Conservation (phyloP, 2,797 vertebrate genomes). For the Sebastes trivittatus region DNA sequence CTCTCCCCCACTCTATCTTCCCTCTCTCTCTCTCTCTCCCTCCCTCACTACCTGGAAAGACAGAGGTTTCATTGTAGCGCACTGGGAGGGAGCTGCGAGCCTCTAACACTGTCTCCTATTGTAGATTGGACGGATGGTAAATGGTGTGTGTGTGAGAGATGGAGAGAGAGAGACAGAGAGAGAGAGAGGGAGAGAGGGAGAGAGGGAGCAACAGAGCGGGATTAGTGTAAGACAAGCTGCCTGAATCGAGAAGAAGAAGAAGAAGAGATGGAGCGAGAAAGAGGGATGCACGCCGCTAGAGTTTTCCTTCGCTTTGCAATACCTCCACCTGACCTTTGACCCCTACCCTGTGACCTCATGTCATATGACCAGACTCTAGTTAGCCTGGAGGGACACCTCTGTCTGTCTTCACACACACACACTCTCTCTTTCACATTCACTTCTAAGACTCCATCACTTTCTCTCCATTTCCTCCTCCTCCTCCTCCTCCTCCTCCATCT, state of each 20-base stretch:
- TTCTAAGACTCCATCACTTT: slow-evolving; percentile 17
- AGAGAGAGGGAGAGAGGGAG: neutral
- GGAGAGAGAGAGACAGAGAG: neutral
- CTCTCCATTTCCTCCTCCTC: neutral
- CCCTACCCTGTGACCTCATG: slow-evolving; percentile 68
- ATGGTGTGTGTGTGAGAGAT: neutral
- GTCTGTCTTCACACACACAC: slow-evolving; percentile 2
- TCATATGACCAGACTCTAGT: slow-evolving; percentile 75
- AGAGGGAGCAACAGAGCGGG: slow-evolving; percentile 14
- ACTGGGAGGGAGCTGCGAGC: slow-evolving; percentile 49
- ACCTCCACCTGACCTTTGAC: slow-evolving; percentile 67
- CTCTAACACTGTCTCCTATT: slow-evolving; percentile 76
- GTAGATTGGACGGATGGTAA: slow-evolving; percentile 51
- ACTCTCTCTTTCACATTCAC: slow-evolving; percentile 12
- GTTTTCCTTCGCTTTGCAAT: slow-evolving; percentile 62
- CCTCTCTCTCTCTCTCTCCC: neutral
- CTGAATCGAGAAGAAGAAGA: slow-evolving; percentile 15
- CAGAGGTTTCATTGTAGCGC: slow-evolving; percentile 76
- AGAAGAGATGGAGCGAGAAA: neutral
- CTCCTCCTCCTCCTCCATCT: neutral
- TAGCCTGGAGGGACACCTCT: slow-evolving; percentile 46
- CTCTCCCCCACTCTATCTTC: neutral
- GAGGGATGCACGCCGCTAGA: neutral
- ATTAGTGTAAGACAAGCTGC: slow-evolving; percentile 43
- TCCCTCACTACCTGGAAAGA: slow-evolving; percentile 69